Conservation (phyloP, 2,888 invertebrate species). For the Drosophila hamatofila region DNA sequence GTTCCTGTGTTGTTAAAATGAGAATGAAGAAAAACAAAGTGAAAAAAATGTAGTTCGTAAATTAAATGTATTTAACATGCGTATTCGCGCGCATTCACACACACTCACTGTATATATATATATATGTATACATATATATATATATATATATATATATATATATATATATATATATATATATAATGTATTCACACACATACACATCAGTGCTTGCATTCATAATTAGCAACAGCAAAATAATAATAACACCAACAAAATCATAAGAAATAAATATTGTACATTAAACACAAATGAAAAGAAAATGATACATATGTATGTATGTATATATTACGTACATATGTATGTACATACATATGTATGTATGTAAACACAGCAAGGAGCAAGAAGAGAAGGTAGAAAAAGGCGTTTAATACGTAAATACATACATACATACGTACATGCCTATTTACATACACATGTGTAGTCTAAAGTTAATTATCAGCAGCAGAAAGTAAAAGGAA, state of each 20-base stretch:
- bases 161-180: constrained; percentile 16
- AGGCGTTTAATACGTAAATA: constrained; percentile 13
- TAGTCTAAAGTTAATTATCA: constrained; percentile 14
- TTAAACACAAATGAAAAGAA: constrained; percentile 11
- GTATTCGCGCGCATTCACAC: constrained; percentile 6
- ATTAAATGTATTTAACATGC: constrained; percentile 26
- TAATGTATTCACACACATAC: constrained; percentile 10
- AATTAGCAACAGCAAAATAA: no score
- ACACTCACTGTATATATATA: no score
- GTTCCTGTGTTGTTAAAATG: constrained; percentile 78
- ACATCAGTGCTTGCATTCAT: constrained; percentile 2
- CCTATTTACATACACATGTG: not conserved
- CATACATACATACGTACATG: not conserved
- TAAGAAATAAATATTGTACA: constrained; percentile 43
- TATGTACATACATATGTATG: no score
- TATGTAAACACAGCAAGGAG: constrained; percentile 9
- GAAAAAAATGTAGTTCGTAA: constrained; percentile 48
- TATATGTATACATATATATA: no score
- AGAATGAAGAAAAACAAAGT: constrained; percentile 33
- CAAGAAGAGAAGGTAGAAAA: constrained; percentile 16
- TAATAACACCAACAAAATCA: not conserved
- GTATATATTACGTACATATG: no score
- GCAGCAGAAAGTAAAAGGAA: constrained; percentile 3
- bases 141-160: constrained; percentile 14
- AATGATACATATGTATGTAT: constrained; percentile 6